phyloP scores from a whole-genome alignment of 2,113 vertebrate species.

The Callopanchax toddi region DNA sequence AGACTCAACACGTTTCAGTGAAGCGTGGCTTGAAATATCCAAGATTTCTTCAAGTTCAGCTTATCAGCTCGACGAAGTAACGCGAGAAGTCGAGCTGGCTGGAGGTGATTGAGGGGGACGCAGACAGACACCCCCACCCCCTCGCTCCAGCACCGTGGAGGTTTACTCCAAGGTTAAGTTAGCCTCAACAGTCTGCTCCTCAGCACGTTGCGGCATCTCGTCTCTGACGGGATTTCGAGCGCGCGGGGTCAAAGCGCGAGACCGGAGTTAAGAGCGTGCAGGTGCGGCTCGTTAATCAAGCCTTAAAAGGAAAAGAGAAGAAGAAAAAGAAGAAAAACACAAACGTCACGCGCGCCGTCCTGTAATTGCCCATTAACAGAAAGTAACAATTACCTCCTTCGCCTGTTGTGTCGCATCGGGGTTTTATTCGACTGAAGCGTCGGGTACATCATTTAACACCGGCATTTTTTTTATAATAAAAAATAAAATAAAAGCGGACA shows the following conservation, averaged over 20 bases:
- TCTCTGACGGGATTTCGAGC: slow-evolving; percentile 16
- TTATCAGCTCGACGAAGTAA: neutral
- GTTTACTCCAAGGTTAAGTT: slow-evolving; percentile 71
- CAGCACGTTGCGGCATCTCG: slow-evolving; percentile 60
- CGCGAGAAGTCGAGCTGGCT: neutral
- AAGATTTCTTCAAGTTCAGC: slow-evolving; percentile 19
- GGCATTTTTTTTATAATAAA: slow-evolving; percentile 2
- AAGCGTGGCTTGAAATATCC: slow-evolving; percentile 8
- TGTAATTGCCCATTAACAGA: slow-evolving; percentile 53
- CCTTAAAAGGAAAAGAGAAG: neutral
- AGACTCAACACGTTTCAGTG: neutral
- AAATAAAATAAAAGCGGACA: neutral
- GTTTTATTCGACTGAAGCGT: slow-evolving; percentile 21
- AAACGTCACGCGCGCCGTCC: slow-evolving; percentile 16
- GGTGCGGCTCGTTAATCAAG: slow-evolving; percentile 8
- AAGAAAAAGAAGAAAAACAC: neutral
- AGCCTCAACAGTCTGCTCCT: slow-evolving; percentile 70
- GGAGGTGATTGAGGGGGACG: neutral
- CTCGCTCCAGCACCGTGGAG: neutral
- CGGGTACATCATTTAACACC: neutral
- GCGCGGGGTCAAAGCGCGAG: slow-evolving; percentile 35
- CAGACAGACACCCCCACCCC: slow-evolving; percentile 28
- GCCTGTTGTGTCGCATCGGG: slow-evolving; percentile 62
- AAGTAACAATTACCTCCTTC: slow-evolving; percentile 34
- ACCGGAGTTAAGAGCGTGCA: slow-evolving; percentile 13